Percentiles rank a stretch among this genome's conserved stretches.
Evolutionary conservation across 2,888 invertebrate genomes (phyloP).

Genomic region (Metacarcinus magister): DNA sequence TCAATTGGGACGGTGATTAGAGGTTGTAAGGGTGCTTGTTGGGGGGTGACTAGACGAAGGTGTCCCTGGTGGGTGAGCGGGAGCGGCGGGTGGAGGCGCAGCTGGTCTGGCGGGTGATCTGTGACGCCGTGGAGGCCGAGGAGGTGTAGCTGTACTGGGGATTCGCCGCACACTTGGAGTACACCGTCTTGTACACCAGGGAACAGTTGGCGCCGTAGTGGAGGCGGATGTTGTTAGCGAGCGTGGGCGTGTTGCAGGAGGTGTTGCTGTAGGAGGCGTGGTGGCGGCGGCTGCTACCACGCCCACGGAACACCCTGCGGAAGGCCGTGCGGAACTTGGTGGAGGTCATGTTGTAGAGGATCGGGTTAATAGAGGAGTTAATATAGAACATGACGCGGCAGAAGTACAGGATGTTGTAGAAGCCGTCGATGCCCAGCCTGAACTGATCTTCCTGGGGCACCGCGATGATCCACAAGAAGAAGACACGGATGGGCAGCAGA

Average conservation of each 20-base stretch:
- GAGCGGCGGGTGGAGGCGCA: background rate
- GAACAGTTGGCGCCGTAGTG: conserved; percentile 78
- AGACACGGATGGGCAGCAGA: conserved; percentile 93
- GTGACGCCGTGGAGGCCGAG: conserved; percentile 63
- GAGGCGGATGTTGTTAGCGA: conserved; percentile 70
- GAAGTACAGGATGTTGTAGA: conserved; percentile 93
- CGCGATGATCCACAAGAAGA: conserved; percentile 94
- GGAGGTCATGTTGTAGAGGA: conserved; percentile 95
- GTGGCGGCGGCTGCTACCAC: conserved; percentile 52
- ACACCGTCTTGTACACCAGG: conserved; percentile 75
- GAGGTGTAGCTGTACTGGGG: conserved; percentile 62
- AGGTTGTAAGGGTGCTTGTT: too few relatives aligned
- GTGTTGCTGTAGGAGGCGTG: conserved; percentile 75
- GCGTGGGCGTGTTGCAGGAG: conserved; percentile 72
- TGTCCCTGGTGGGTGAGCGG: conserved; percentile 56
- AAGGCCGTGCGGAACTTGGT: conserved; percentile 91
- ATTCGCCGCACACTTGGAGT: conserved; percentile 29
- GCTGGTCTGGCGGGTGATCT: conserved; percentile 72
- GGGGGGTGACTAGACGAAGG: conserved; percentile 60
- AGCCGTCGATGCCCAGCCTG: conserved; percentile 91
- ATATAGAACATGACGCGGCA: conserved; percentile 94
- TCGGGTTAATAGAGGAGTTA: conserved; percentile 96
- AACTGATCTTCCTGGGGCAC: conserved; percentile 87
- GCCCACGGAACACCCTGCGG: conserved; percentile 86
- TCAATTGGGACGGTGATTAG: too few relatives aligned